Evolutionary conservation across 92 coral and sea anemone species (phyloP), one percentile per base, ranked within the genome.

Genomic region (Scolanthus callimorphus): DNA sequence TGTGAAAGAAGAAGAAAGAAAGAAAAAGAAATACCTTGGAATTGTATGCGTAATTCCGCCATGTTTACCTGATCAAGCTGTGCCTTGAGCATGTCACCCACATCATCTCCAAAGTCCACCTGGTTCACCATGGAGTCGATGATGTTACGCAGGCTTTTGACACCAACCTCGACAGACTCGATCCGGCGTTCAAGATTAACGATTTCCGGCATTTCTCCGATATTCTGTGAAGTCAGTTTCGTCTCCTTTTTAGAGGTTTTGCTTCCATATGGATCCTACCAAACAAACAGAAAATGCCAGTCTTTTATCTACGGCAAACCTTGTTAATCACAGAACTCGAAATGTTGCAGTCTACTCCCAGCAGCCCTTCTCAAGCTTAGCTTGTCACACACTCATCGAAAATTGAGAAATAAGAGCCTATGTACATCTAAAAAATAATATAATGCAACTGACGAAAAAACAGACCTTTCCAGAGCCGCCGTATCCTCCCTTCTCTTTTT

Each of bases 81-180:
- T 3, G 85, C 91, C 70, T 81, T 83, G 4, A 86, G 59, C 56
- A 75, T 61, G 20, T 84, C 82, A 11, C 88, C 90, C 24, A 86
- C 88, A 10, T 81, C 90, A 50, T 79, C 95, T 24, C 95, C 91
- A 51, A 83, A 83, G 68, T 87, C 96, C 4, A 85, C 96, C 56
- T 86, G 97, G 50, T 89, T 87, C 11, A 91, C 90, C 85, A 91
- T 76, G 44, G 90, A 79, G 65, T 84, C 96, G 28, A 91, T 71
- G 53, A 91, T 87, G 65, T 84, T 87, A 25, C 95, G 89, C 31
- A 91, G 72, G 27, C 96, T 70, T 57, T 87, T 82, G 51, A 91
- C 62, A 13, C 91, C 95, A 21, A 51, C 81, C 34, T 91, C 97
- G 10, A 85, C 89, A 25, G 88, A 91, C 44, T 79, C 90, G 17